phyloP scores from a whole-genome alignment of 2,888 invertebrate genomes.

The Phanerotoma sp. region DNA sequence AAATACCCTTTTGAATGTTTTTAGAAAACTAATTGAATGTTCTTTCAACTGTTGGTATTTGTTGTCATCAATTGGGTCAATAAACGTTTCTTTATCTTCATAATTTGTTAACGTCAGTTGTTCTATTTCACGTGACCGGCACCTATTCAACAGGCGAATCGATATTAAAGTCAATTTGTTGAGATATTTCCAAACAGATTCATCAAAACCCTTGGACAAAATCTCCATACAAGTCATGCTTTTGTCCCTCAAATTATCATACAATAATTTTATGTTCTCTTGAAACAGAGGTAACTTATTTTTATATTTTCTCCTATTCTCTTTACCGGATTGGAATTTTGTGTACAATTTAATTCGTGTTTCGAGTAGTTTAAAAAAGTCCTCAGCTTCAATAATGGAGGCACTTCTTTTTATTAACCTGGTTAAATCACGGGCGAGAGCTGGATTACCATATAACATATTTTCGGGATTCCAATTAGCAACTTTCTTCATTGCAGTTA shows the following conservation, averaged over 20 bases:
- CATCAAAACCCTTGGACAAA: neutral
- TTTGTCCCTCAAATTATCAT: constrained; percentile 9
- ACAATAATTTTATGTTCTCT: constrained; percentile 5
- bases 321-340: neutral
- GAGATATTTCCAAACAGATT: constrained; percentile 5
- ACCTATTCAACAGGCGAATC: constrained; percentile 12
- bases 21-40: neutral
- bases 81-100: neutral
- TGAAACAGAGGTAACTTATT: neutral
- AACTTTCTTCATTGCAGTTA: constrained; percentile 17
- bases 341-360: constrained; percentile 15
- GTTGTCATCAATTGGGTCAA: no score
- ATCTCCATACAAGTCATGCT: neutral
- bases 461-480: constrained; percentile 18
- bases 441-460: constrained; percentile 8
- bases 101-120: neutral
- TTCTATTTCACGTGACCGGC: constrained; percentile 17
- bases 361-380: constrained; percentile 5
- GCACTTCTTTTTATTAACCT: constrained; percentile 13
- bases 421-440: constrained; percentile 8
- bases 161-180: constrained; percentile 3
- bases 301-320: constrained; percentile 1
- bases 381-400: constrained; percentile 1
- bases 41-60: no score
- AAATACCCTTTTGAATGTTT: constrained; percentile 8